Percentiles rank a stretch among this genome's conserved stretches.
phyloP scores from a whole-genome alignment of 2,888 invertebrate genomes.

The Dugesia japonica region DNA sequence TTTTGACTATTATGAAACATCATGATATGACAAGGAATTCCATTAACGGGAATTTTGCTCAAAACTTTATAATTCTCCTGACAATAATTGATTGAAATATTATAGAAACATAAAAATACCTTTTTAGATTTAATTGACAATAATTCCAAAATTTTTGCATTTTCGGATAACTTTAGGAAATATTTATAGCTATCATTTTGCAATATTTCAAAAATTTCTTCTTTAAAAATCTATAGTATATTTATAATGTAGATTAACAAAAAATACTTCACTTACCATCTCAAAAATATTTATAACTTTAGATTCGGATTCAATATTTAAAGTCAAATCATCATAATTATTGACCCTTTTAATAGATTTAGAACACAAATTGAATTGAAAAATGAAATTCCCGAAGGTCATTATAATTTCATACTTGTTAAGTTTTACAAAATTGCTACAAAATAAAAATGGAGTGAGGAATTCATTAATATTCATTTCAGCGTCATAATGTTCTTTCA shows the following conservation, averaged over 20 bases:
- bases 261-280: background rate
- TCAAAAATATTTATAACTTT: background rate
- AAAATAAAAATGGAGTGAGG: background rate
- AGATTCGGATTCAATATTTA: background rate
- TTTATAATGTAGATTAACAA: background rate
- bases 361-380: background rate
- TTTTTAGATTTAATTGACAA: background rate
- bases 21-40: background rate
- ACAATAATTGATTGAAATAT: background rate
- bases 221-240: background rate
- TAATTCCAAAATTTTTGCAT: background rate
- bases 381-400: background rate
- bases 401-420: background rate
- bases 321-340: background rate
- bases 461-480: background rate
- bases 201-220: background rate
- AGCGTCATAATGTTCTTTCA: background rate
- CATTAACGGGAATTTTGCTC: background rate
- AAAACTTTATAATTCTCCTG: background rate
- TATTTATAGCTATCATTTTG: background rate
- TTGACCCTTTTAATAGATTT: too few species aligned
- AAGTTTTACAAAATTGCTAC: background rate
- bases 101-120: background rate
- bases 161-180: background rate
- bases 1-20: background rate